phyloP scores from a whole-genome alignment of 92 coral and sea anemone species.

The Heteractis magnifica region DNA sequence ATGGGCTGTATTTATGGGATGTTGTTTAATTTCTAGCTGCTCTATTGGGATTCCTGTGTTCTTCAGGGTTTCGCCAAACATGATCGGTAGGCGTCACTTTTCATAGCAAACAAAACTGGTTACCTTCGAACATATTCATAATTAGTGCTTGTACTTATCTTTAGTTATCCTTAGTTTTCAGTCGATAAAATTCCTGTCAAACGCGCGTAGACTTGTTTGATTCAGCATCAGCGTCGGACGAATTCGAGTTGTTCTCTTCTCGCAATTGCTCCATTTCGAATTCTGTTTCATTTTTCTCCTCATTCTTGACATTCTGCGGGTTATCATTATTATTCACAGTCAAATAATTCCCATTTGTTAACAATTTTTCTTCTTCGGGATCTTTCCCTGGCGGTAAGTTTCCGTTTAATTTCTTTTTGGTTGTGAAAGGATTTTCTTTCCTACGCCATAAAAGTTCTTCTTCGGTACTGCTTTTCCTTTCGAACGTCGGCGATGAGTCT shows the following conservation, averaged over 20 bases:
- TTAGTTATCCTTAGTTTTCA: background rate
- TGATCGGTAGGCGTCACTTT: no score
- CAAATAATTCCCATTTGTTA: background rate
- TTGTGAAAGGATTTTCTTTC: background rate
- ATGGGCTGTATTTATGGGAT: no score
- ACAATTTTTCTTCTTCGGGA: background rate
- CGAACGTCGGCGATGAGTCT: slow-evolving; percentile 29
- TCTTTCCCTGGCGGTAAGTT: background rate
- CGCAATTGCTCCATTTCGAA: background rate
- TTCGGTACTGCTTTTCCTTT: background rate
- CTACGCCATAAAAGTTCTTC: background rate
- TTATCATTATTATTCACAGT: background rate
- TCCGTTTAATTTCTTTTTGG: background rate
- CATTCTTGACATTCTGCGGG: background rate
- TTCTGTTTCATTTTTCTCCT: background rate
- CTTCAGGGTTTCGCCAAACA: no score
- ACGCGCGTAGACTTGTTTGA: background rate
- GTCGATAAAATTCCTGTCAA: background rate
- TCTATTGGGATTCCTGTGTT: no score
- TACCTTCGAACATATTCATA: no score
- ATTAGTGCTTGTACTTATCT: background rate
- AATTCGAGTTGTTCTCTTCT: background rate
- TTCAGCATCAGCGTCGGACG: background rate
- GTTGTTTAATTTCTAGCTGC: no score
- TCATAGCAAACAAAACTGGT: no score